These are phyloP conservation scores for Aphidius colemani DNA, from an alignment of 2,888 invertebrate species.

Conservation along the genomic window DNA sequence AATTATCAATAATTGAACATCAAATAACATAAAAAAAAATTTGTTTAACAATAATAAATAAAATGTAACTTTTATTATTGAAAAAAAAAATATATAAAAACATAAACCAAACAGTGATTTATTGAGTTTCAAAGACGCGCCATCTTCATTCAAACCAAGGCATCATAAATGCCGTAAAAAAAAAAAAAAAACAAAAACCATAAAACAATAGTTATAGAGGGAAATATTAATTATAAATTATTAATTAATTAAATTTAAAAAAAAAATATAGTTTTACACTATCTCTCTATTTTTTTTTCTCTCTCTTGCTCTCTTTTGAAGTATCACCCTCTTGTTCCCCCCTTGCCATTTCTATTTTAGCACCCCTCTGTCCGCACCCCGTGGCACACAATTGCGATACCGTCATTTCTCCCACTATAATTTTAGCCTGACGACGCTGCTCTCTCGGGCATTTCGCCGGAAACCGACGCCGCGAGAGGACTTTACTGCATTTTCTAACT, in stretches of 20 bases:
- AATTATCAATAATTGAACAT: conserved; percentile 31
- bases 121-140: conserved; percentile 70
- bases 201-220: not conserved
- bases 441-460: conserved; percentile 58
- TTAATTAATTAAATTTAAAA: no score
- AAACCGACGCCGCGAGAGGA: conserved; percentile 59
- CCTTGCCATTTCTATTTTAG: conserved; percentile 6
- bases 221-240: no score
- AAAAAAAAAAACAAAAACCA: not conserved
- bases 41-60: no score
- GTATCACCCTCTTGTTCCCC: conserved; percentile 2
- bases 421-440: conserved; percentile 55
- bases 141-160: conserved; percentile 83
- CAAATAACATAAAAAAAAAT: conserved; percentile 25
- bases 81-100: no score
- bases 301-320: conserved; percentile 19
- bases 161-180: conserved; percentile 34
- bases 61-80: no score
- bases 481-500: conserved; percentile 31
- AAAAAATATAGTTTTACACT: no score
- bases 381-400: conserved; percentile 8
- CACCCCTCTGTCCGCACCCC: conserved; percentile 21
- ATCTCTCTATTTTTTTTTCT: no score
- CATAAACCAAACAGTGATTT: conserved; percentile 57
- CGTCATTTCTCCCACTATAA: conserved; percentile 34